Base-by-base conservation (phyloP, 2,113 vertebrate species). In the Cervus canadensis region DNA sequence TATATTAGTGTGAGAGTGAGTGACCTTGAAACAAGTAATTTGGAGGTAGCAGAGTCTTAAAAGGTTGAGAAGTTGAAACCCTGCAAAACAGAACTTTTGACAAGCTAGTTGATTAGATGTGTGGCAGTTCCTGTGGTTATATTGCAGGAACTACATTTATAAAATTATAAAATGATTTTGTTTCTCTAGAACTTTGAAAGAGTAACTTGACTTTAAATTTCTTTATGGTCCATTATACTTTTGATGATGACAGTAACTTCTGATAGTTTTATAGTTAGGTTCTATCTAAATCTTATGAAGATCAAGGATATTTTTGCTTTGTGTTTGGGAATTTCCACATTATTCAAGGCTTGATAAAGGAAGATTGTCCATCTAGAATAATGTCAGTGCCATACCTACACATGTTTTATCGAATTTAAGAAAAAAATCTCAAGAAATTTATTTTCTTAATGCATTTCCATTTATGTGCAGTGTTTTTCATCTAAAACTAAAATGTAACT, bases 381-480 rank as follows among this genome's bases (percentile, higher is more conserved):
- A 85, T 84, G n/a, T 25, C 48, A 67, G 0, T 33, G 30, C 13
- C 87, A 67, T n/a, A 84, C 4, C 14, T 89, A 26, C 2, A 11
- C 25, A 83, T 59, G 17, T 56, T 95, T 74, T 82, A 9, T 52
- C 25, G 26, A 40, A 52, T 56, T 96, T 78, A 87, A 95, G 54
- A 87, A 91, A 97, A 91, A 84, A 91, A 81, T 62, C 30, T 92
- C 19, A 71, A 62, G n/a, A 84, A 94, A 48, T 3, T 14, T 28
- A 15, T 78, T 95, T 97, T 97, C 30, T 87, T 71, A 79, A 93
- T 92, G n/a, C 4, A 76, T 91, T 96, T 96, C 60, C 79, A 85
- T 45, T 59, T 89, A 67, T 83, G 30, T 67, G 87, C 62, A 95
- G 56, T 81, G 60, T 48, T 94, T 97, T 79, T 89, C 64, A 96